A percentile compares a stretch with the other conserved stretches of the same genome.
Conservation (phyloP, 2,888 invertebrate species). For the Lasiommata megera region DNA sequence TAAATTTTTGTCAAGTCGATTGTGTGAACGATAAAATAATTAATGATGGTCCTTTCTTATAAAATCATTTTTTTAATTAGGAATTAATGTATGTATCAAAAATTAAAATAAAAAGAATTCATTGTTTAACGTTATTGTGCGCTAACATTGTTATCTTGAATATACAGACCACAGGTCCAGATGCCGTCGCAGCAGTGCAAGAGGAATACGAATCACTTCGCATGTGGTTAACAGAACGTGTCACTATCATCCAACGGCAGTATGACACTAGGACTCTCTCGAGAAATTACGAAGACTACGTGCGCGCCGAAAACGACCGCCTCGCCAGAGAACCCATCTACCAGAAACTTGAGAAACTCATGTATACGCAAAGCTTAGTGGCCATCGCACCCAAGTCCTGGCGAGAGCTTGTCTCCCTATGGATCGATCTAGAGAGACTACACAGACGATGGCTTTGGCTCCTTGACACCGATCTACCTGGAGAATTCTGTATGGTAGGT, state of each 20-base stretch:
- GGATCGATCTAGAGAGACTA: conserved; percentile 90
- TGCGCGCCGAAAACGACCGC: conserved; percentile 88
- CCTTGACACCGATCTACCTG: conserved; percentile 91
- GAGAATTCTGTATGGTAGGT: conserved; percentile 91
- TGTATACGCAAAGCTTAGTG: conserved; percentile 90
- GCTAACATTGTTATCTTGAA: too few species aligned
- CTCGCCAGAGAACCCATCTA: conserved; percentile 87
- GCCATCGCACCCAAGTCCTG: conserved; percentile 93
- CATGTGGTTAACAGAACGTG: conserved; percentile 91
- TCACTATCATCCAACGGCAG: conserved; percentile 88
- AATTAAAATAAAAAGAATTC: too few species aligned
- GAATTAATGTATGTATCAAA: too few species aligned
- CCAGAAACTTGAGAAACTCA: conserved; percentile 88
- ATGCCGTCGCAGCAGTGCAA: conserved; percentile 89
- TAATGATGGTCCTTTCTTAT: too few species aligned
- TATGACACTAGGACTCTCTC: conserved; percentile 88
- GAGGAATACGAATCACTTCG: conserved; percentile 90
- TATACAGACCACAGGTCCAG: conserved; percentile 84
- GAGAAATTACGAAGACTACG: conserved; percentile 90
- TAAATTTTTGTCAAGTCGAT: too few species aligned
- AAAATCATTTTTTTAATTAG: too few species aligned
- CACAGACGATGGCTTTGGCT: conserved; percentile 94
- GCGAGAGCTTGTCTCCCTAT: conserved; percentile 89
- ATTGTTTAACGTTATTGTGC: too few species aligned
- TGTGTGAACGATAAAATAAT: too few species aligned